These are phyloP conservation scores for Sciurus vulgaris DNA, from an alignment of 2,797 vertebrate genomes.

Conservation along the genomic window DNA sequence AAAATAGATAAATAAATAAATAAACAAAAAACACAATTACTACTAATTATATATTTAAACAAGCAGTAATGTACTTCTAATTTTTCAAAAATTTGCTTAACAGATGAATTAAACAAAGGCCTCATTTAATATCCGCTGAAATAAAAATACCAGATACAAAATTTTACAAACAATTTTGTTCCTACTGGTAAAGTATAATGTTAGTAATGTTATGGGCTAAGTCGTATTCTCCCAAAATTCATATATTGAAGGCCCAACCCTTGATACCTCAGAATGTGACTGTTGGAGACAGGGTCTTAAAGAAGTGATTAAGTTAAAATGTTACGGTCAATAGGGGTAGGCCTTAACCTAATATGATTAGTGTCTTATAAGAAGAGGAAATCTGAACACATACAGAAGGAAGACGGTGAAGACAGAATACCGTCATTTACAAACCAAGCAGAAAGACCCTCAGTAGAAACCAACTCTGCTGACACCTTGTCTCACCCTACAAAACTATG, in stretches of 20 bases:
- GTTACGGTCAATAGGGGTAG: neutral
- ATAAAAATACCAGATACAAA: neutral
- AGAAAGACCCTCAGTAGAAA: constrained; percentile 7
- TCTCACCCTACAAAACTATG: neutral
- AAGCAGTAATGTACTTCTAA: neutral
- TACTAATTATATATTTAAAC: constrained; percentile 9
- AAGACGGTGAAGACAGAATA: neutral
- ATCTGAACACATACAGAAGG: neutral
- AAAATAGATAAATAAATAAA: too few relatives aligned
- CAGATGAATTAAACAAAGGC: constrained; percentile 33
- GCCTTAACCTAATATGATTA: neutral
- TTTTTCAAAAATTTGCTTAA: constrained; percentile 31
- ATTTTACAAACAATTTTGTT: neutral
- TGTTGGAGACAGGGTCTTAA: neutral
- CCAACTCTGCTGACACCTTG: neutral
- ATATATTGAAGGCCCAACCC: neutral
- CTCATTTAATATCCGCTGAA: neutral
- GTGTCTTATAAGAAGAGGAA: neutral
- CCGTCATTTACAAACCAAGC: neutral
- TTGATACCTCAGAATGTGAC: neutral
- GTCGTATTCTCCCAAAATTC: neutral
- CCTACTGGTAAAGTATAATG: neutral
- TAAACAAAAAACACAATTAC: neutral
- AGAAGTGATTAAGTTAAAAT: constrained; percentile 36
- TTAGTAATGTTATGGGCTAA: neutral